phyloP scores from a whole-genome alignment of 2,797 vertebrate species.

The Podargus strigoides region DNA sequence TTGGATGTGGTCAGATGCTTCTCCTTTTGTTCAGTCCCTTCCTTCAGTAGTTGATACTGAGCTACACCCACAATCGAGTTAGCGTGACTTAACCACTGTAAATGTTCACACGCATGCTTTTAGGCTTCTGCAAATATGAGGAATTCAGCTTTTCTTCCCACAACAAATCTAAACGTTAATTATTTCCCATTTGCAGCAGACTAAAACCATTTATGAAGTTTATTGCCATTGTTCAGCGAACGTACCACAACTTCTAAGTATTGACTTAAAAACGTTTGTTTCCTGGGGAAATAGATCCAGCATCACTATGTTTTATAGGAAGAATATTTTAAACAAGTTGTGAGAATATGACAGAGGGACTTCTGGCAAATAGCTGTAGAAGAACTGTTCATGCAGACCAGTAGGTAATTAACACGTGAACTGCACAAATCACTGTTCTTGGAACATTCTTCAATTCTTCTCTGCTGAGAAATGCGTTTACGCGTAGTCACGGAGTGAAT shows the following conservation, averaged over 20 bases:
- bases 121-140: background rate
- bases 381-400: background rate
- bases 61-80: background rate
- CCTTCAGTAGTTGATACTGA: background rate
- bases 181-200: background rate
- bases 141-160: background rate
- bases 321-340: background rate
- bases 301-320: background rate
- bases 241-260: background rate
- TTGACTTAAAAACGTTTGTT: background rate
- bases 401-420: background rate
- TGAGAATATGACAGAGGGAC: background rate
- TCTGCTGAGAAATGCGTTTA: background rate
- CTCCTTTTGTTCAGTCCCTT: background rate
- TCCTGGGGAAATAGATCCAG: background rate
- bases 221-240: background rate
- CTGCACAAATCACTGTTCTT: background rate
- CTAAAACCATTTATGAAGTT: background rate
- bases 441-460: background rate
- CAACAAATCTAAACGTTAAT: background rate
- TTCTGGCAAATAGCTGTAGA: background rate
- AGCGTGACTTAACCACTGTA: background rate
- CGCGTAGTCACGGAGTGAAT: background rate
- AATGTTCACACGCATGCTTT: background rate
- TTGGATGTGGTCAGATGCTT: background rate